A percentile compares a stretch with the other conserved stretches of the same genome.
Conservation (phyloP, 2,113 vertebrate species). For the Zingel zingel region DNA sequence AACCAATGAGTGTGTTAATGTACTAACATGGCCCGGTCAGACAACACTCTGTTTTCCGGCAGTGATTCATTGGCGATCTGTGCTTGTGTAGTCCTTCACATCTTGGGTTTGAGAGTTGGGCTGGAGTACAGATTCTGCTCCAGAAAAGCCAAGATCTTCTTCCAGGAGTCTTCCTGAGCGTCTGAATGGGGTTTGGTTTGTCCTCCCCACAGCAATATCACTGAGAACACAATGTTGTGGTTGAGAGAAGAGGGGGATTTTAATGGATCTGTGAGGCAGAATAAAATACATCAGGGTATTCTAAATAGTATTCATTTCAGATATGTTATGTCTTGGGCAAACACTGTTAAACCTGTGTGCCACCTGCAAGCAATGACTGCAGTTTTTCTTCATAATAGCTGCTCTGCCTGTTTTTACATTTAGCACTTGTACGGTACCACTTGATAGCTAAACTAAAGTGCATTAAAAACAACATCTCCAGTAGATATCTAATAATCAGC, state of each 20-base stretch:
- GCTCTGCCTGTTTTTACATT: too few species aligned
- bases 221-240: constrained; percentile 58
- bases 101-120: neutral
- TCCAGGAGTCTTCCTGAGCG: constrained; percentile 83
- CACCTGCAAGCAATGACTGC: too few species aligned
- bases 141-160: constrained; percentile 76
- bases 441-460: too few species aligned
- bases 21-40: neutral
- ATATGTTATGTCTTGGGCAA: too few species aligned
- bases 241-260: neutral
- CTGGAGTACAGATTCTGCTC: constrained; percentile 65
- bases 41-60: neutral
- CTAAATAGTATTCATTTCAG: too few species aligned
- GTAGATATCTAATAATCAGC: too few species aligned
- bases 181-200: constrained; percentile 76
- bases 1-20: too few species aligned
- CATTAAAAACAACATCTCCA: too few species aligned
- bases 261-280: too few species aligned
- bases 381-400: too few species aligned
- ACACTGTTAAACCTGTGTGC: too few species aligned
- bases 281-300: neutral
- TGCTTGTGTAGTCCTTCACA: constrained; percentile 34
- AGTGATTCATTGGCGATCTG: neutral
- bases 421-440: too few species aligned
- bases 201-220: constrained; percentile 75